Evolutionary conservation across 2,797 vertebrate species (phyloP), one percentile per base, ranked within the genome.

Genomic region (Pyrrhura leucotis): DNA sequence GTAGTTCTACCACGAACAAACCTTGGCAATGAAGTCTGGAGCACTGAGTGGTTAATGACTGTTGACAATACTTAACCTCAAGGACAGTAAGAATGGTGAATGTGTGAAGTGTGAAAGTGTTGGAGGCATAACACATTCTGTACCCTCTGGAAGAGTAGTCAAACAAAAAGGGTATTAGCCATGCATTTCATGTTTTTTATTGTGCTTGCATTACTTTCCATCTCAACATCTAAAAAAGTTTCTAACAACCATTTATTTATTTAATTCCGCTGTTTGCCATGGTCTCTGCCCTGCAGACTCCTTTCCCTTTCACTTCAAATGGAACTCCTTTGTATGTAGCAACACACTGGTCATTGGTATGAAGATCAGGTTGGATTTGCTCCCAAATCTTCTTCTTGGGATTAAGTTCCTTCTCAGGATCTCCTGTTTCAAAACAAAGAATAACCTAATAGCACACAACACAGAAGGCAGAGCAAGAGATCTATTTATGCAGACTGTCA

Each of bases 341-440:
- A 78, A 99, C 98, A 89, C 99, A 99, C 51, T 98, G 97, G 54
- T 86, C 96, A 77, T 99, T 98, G 6, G 99, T 99, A 90, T 92
- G 98, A 68, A 99, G 98, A 89, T 99, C 99, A 14, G 99, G 99
- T 93, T 99, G 99, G 90, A 99, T 98, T 96, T 99, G 99, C 96
- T 99, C 99, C 99, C 99, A 99, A n/a, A 99, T 99, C 97, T 99
- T 99, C 98, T 99, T 99, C 96, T 99, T 99, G 62, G 99, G 99
- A 97, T 99, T 99, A 88, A 99, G 98, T 93, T 99, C 99, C 96
- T 99, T 99, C 95, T 99, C 99, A 14, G 99, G 99, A 77, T 99
- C 99, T 97, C 99, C 99, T 99, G 96, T 96, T 95, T n/a, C 28
- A 91, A 88, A 80, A 76, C n/a, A 86, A 89, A 93, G 68, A 95